phyloP scores from a whole-genome alignment of 2,113 vertebrate species.

The Rostratula benghalensis region DNA sequence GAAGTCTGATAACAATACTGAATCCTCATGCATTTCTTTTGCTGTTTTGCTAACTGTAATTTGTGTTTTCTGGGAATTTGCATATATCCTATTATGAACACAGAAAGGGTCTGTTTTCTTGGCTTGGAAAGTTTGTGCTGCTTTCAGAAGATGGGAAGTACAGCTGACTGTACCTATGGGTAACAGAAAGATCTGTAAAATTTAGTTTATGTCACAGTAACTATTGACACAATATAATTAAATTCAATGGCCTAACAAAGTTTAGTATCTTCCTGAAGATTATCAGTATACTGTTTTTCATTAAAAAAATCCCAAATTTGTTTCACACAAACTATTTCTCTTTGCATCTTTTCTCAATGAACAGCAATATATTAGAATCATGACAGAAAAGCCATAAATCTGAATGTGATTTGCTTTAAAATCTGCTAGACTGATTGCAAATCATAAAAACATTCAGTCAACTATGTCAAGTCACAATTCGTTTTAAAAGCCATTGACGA shows the following conservation, averaged over 20 bases:
- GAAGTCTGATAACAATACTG: background rate
- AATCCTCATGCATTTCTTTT: background rate
- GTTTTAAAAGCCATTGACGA: slow-evolving; percentile 25
- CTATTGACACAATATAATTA: background rate
- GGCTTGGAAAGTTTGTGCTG: background rate
- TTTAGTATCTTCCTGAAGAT: background rate
- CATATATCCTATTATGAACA: background rate
- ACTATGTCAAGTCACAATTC: background rate
- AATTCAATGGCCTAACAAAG: background rate
- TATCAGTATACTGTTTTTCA: background rate
- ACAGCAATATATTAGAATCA: background rate
- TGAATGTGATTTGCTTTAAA: background rate
- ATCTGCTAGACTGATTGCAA: background rate
- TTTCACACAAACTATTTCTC: background rate
- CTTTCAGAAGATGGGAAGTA: background rate
- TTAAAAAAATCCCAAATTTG: background rate
- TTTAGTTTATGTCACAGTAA: background rate
- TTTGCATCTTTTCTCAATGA: background rate
- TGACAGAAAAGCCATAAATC: background rate
- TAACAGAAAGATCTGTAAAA: background rate
- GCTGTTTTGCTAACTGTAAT: background rate
- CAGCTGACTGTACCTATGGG: background rate
- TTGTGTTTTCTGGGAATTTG: background rate
- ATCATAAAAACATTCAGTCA: background rate
- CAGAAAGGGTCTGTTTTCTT: background rate